Percentiles rank a stretch among this genome's conserved stretches.
Evolutionary conservation across 92 coral and sea anemone species (phyloP).

Genomic region (Micromussa lordhowensis): DNA sequence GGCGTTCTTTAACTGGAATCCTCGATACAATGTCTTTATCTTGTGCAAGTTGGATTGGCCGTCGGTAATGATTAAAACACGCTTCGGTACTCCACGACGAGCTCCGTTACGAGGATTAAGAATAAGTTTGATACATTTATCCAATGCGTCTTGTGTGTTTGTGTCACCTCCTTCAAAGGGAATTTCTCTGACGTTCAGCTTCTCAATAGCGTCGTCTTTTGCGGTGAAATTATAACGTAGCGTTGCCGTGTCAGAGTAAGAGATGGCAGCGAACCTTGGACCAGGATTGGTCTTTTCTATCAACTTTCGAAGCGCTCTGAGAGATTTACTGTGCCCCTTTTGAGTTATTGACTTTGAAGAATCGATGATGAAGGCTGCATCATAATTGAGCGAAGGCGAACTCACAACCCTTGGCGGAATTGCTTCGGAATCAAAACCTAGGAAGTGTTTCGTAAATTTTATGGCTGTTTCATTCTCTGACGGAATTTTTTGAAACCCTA

Average conservation of each 20-base stretch:
- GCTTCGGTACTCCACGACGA: conserved; percentile 51
- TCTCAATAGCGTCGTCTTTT: conserved; percentile 41
- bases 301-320: conserved; percentile 60
- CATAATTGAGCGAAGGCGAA: conserved; percentile 24
- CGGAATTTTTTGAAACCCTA: conserved; percentile 66
- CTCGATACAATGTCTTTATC: conserved; percentile 68
- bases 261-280: conserved; percentile 64
- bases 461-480: conserved; percentile 25
- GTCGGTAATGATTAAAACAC: conserved; percentile 76
- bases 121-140: conserved; percentile 33
- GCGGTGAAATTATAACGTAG: conserved; percentile 59
- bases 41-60: conserved; percentile 78
- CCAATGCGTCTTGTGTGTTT: conserved; percentile 76
- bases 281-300: conserved; percentile 61
- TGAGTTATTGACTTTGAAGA: conserved; percentile 68
- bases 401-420: not conserved
- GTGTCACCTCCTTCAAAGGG: conserved; percentile 25
- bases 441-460: conserved; percentile 53
- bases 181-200: conserved; percentile 12
- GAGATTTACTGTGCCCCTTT: conserved; percentile 45
- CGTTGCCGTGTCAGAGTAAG: conserved; percentile 63
- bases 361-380: conserved; percentile 73
- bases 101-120: conserved; percentile 34
- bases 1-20: conserved; percentile 59
- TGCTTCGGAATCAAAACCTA: not conserved